A percentile compares a stretch with the other conserved stretches of the same genome.
Conservation (phyloP, 2,797 vertebrate genomes). For the Hipposideros larvatus region DNA sequence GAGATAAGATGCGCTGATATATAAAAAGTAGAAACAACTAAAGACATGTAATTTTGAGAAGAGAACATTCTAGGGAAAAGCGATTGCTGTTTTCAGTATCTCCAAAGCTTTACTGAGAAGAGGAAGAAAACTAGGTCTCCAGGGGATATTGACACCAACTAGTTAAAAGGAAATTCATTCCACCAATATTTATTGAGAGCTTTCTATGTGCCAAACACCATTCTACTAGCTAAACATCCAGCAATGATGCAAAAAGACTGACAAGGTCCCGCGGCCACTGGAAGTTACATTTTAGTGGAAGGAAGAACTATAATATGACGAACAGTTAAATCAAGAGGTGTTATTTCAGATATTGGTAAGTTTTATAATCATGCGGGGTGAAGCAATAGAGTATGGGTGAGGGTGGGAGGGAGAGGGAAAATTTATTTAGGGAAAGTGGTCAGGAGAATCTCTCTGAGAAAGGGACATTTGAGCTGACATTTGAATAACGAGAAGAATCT, state of each 20-base stretch:
- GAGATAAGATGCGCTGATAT: background rate
- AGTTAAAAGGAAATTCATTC: background rate
- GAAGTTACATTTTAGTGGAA: background rate
- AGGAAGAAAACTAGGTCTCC: background rate
- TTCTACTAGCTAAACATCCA: background rate
- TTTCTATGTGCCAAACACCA: background rate
- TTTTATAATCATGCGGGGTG: background rate
- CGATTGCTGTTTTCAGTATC: background rate
- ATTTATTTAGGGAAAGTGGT: background rate
- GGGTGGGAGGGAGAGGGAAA: background rate
- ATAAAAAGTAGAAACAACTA: background rate
- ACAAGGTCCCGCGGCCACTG: background rate
- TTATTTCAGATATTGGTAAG: background rate
- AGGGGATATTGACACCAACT: background rate
- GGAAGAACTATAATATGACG: background rate
- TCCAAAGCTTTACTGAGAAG: conserved; percentile 24
- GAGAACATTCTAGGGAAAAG: background rate
- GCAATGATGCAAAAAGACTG: background rate
- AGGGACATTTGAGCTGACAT: background rate
- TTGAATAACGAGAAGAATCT: conserved; percentile 15
- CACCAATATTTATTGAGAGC: background rate
- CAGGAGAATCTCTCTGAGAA: background rate
- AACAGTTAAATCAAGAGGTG: background rate
- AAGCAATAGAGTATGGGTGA: background rate
- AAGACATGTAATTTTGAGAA: conserved; percentile 25